These are phyloP conservation scores for Napeogenes inachia DNA, from an alignment of 2,888 invertebrate genomes.

Conservation along the genomic window DNA sequence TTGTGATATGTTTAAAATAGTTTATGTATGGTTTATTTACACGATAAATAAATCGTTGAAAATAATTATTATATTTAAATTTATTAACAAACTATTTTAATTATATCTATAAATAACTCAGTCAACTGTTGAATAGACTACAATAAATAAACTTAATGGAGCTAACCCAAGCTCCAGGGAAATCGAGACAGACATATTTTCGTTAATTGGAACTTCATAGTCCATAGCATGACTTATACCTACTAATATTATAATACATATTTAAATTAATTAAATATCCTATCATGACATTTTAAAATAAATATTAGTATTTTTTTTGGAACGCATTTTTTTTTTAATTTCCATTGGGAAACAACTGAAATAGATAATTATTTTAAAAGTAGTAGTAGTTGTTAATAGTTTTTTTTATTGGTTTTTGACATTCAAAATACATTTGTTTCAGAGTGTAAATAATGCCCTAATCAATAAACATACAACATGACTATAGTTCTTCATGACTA, in stretches of 20 bases:
- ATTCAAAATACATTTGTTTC: slow-evolving; percentile 40
- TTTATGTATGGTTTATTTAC: too few species aligned
- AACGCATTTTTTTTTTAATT: too few species aligned
- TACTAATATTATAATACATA: too few species aligned
- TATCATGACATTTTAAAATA: slow-evolving; percentile 1
- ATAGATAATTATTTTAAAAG: slow-evolving; percentile 12
- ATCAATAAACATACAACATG: slow-evolving; percentile 40
- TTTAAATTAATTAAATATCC: slow-evolving; percentile 13
- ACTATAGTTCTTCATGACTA: slow-evolving; percentile 62
- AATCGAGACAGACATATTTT: slow-evolving; percentile 14
- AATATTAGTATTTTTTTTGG: too few species aligned
- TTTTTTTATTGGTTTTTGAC: too few species aligned
- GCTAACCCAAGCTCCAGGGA: slow-evolving; percentile 14
- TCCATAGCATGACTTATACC: slow-evolving; percentile 17
- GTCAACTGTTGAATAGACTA: background rate
- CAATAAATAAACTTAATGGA: slow-evolving; percentile 6
- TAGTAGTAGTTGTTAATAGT: too few species aligned
- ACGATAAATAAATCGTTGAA: too few species aligned
- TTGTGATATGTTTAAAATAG: too few species aligned
- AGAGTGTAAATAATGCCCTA: slow-evolving; percentile 44
- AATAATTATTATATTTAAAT: too few species aligned
- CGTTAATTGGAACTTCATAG: slow-evolving; percentile 23
- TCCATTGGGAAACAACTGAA: too few species aligned
- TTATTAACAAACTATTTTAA: background rate
- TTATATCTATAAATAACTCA: background rate